Percentiles rank a stretch among this genome's conserved stretches.
Conservation (phyloP, 2,797 vertebrate species). For the Phoebastria nigripes region DNA sequence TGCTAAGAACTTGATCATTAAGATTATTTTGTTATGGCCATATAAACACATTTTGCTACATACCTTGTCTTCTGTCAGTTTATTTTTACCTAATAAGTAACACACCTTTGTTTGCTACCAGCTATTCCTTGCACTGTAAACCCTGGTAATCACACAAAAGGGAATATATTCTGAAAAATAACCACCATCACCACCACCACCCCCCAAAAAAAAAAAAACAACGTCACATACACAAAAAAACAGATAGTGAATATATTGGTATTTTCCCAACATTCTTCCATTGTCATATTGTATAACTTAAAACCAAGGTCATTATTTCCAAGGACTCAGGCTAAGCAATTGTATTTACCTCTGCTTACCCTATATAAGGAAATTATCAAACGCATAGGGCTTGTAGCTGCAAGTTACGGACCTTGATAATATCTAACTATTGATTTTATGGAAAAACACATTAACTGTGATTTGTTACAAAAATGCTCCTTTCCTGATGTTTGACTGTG, state of each 20-base stretch:
- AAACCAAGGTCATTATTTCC: background rate
- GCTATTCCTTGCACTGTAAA: background rate
- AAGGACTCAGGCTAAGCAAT: background rate
- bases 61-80: background rate
- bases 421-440: background rate
- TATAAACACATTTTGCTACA: background rate
- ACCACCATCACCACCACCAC: rapidly evolving
- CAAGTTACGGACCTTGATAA: background rate
- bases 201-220: too few species aligned
- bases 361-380: background rate
- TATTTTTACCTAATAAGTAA: background rate
- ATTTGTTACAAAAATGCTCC: background rate
- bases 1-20: background rate
- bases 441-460: background rate
- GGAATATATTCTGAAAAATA: background rate
- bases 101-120: background rate
- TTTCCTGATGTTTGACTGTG: background rate
- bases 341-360: background rate
- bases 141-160: background rate
- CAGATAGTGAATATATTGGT: background rate
- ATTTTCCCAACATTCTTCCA: background rate
- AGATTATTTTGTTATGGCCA: background rate
- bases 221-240: rapidly evolving
- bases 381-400: rapidly evolving
- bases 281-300: background rate